Evolutionary conservation across 2,797 vertebrate species (phyloP), one percentile per base, ranked within the genome.

Genomic region (Cyprinodon diabolis): DNA sequence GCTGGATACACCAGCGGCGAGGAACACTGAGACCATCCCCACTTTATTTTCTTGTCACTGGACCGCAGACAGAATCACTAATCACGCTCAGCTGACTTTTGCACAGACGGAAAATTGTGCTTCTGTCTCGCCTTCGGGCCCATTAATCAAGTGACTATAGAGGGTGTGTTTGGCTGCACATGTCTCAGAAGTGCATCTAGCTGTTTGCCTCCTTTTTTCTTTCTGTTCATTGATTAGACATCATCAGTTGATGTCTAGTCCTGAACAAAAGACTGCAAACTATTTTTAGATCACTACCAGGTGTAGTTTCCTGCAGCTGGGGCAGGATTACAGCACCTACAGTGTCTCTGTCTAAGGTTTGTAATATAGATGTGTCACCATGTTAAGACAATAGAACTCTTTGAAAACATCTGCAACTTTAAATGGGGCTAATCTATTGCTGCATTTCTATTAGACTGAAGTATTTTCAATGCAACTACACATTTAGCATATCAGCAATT

Each of bases 221-320:
- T 49, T 51, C 77, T 62, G 51, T 57, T 73, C 79, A 66, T 60
- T 12, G 52, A 66, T 79, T 55, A 90, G 84, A 90, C 86, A 69
- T 79, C 63, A 75, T 25, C 51, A 13, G 68, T 78, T 14, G 23
- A 37, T 25, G 5, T 60, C 71, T 11, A 68, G 69, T 60, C 57
- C 11, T 0, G 30, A 71, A 82, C 66, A 69, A 79, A 82, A 72
- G 71, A 56, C 58, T 11, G 6, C 75, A 68, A 56, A 58, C 72
- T 90, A 86, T 87, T 90, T 89, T 85, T 87, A 84, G 86, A 55
- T 47, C 35, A 40, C n/a, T 40, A 1, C 84, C 83, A 91, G 89
- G 78, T 92, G 90, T 78, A 48, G 47, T 1, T 68, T 58, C 45
- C 17, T 19, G 14, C 58, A 52, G 37, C 13, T 5, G n/a, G 6